phyloP scores from a whole-genome alignment of 2,888 invertebrate genomes.

The Zonitis immaculata region DNA sequence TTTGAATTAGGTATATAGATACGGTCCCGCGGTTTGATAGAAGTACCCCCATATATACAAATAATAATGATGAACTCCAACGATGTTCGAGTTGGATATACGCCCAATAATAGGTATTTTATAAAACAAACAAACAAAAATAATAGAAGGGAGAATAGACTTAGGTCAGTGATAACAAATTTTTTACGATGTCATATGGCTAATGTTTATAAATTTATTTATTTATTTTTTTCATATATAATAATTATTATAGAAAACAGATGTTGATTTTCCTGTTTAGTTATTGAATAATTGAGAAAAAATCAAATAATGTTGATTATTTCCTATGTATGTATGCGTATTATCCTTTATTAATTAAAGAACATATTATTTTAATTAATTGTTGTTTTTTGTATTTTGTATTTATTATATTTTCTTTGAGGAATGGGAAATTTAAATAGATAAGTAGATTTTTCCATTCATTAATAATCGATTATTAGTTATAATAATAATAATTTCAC shows the following conservation, averaged over 20 bases:
- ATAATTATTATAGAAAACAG: background rate
- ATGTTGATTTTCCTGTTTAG: slow-evolving; percentile 1
- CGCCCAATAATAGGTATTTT: background rate
- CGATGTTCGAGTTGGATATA: background rate
- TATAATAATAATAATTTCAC: too few species aligned
- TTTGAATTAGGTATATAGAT: background rate
- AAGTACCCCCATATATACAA: background rate
- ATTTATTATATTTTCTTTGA: too few species aligned
- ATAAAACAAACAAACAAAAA: background rate
- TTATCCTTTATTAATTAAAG: too few species aligned
- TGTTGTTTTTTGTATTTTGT: too few species aligned
- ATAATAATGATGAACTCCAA: background rate
- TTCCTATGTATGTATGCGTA: too few species aligned
- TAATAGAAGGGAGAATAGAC: background rate
- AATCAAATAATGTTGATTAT: background rate
- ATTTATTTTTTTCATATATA: background rate
- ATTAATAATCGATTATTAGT: too few species aligned
- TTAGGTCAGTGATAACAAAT: background rate
- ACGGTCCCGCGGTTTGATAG: background rate
- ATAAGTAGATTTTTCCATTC: too few species aligned
- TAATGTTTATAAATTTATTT: background rate
- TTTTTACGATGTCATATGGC: background rate
- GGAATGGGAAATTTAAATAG: too few species aligned
- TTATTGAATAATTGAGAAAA: background rate
- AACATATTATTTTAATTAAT: too few species aligned